A percentile compares a stretch with the other conserved stretches of the same genome.
These are phyloP conservation scores for Diachasma alloeum DNA, from an alignment of 1,140 invertebrate species.

Conservation along the genomic window DNA sequence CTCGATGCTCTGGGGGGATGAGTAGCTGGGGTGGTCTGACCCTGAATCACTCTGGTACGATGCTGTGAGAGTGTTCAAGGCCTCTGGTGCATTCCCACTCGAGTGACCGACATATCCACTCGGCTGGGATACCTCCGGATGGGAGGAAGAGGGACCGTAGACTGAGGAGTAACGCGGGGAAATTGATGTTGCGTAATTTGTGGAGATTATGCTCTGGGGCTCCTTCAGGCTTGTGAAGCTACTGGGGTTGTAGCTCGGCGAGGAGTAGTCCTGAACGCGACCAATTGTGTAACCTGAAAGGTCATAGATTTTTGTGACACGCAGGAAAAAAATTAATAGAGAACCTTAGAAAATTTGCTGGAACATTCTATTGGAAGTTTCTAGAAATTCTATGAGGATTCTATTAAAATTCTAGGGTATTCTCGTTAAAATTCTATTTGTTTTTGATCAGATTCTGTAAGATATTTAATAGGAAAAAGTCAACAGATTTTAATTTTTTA, in stretches of 20 bases:
- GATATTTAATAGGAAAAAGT: too few species aligned
- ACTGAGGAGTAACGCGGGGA: background rate
- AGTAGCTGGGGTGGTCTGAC: background rate
- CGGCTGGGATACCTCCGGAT: slow-evolving; percentile 3
- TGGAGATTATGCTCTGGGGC: background rate
- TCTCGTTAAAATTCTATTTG: too few species aligned
- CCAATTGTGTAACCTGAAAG: slow-evolving; percentile 32
- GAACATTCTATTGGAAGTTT: too few species aligned
- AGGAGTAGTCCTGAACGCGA: slow-evolving; percentile 27
- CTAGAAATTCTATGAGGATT: too few species aligned
- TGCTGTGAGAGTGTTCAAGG: slow-evolving; percentile 10
- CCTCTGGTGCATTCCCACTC: background rate
- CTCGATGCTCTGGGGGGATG: background rate
- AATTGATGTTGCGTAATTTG: slow-evolving; percentile 4
- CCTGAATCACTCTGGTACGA: slow-evolving; percentile 10
- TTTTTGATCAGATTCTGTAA: too few species aligned
- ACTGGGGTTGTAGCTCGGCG: slow-evolving; percentile 14
- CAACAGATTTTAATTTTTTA: too few species aligned
- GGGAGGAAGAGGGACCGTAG: background rate
- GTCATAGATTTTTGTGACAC: too few species aligned
- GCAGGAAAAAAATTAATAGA: too few species aligned
- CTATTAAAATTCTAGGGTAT: too few species aligned
- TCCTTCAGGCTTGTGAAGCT: slow-evolving; percentile 19
- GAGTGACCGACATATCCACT: background rate
- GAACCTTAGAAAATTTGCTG: too few species aligned